A percentile compares a stretch with the other conserved stretches of the same genome.
Evolutionary conservation across 2,797 vertebrate genomes (phyloP).

Genomic region (Gephyroberyx darwinii): DNA sequence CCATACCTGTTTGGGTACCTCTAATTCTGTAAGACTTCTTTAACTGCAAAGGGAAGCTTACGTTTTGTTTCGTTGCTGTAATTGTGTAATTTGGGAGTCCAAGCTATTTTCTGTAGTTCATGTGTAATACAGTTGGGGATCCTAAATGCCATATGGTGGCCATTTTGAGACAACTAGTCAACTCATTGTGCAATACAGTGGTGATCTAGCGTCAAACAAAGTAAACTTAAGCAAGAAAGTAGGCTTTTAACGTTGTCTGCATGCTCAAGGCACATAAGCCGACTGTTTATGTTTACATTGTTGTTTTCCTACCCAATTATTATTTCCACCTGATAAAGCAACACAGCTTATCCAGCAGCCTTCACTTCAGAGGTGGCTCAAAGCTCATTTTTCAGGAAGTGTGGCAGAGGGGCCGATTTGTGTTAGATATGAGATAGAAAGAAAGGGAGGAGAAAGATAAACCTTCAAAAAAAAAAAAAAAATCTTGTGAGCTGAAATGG

Average conservation of each 20-base stretch:
- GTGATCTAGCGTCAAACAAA: not conserved
- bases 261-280: not conserved
- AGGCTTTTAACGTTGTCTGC: not conserved
- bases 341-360: conserved; percentile 53
- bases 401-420: conserved; percentile 63
- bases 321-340: conserved; percentile 56
- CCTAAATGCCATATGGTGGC: not conserved
- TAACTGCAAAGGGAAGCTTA: too few species aligned
- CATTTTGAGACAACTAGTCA: conserved; percentile 1
- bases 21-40: too few species aligned
- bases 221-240: not conserved
- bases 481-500: conserved; percentile 37
- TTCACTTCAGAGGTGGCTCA: conserved; percentile 54
- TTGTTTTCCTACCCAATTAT: conserved; percentile 61
- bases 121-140: conserved; percentile 3
- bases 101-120: conserved; percentile 9
- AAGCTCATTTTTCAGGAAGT: conserved; percentile 56
- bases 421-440: conserved; percentile 65
- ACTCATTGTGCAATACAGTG: not conserved
- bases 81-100: conserved; percentile 38
- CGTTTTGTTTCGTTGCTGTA: not conserved
- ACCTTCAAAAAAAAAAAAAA: conserved; percentile 34
- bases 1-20: too few species aligned
- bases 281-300: conserved; percentile 36
- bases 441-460: conserved; percentile 45